phyloP scores from a whole-genome alignment of 2,888 invertebrate genomes.

The Noctuana brunneofusca region DNA sequence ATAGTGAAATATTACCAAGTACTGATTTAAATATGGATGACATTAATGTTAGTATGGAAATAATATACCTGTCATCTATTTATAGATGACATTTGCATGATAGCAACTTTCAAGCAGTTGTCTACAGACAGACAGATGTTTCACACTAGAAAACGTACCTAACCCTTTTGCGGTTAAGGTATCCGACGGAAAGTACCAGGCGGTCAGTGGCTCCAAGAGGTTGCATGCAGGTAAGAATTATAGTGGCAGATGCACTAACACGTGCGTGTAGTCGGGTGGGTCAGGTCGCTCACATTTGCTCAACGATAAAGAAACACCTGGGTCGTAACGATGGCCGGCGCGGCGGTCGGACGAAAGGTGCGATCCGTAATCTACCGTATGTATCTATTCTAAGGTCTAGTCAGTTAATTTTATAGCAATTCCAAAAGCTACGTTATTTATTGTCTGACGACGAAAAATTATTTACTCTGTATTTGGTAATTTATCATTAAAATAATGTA shows the following conservation, averaged over 20 bases:
- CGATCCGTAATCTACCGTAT: constrained; percentile 21
- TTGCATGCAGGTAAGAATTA: constrained; percentile 53
- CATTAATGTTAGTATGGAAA: too few species aligned
- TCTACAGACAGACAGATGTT: constrained; percentile 9
- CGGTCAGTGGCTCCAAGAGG: constrained; percentile 40
- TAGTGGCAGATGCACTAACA: constrained; percentile 66
- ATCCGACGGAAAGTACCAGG: constrained; percentile 42
- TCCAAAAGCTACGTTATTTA: background rate
- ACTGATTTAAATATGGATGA: too few species aligned
- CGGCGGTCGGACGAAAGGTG: constrained; percentile 29
- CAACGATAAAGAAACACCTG: constrained; percentile 30
- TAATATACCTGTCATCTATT: background rate
- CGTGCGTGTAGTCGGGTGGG: constrained; percentile 53
- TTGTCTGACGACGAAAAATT: background rate
- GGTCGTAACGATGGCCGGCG: constrained; percentile 16
- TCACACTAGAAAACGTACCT: constrained; percentile 8
- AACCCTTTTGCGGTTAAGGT: constrained; percentile 10
- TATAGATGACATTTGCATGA: constrained; percentile 26
- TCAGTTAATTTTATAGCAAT: constrained; percentile 10
- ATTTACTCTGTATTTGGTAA: too few species aligned
- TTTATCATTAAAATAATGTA: background rate
- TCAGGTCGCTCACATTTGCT: constrained; percentile 37
- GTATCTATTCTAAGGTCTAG: constrained; percentile 13
- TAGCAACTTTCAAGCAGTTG: constrained; percentile 3
- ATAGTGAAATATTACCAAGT: too few species aligned